Conservation (phyloP, 2,888 invertebrate genomes). For the Lasioglossum oenotherae region DNA sequence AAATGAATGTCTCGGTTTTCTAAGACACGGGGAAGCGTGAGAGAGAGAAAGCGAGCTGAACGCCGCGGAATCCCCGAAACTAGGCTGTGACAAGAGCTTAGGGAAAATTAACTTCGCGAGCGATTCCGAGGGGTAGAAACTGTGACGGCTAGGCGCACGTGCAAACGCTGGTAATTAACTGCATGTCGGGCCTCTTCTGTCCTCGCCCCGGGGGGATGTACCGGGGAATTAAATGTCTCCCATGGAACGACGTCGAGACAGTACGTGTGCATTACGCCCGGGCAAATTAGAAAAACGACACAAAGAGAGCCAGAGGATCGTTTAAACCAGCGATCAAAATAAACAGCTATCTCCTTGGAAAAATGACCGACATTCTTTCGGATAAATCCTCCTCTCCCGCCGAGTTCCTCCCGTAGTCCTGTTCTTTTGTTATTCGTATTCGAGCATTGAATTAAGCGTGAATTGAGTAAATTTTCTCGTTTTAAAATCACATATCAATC, state of each 20-base stretch:
- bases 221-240: conserved; percentile 56
- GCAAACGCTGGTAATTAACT: conserved; percentile 59
- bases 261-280: conserved; percentile 27
- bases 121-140: conserved; percentile 34
- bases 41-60: conserved; percentile 20
- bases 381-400: background rate
- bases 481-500: background rate
- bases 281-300: conserved; percentile 31
- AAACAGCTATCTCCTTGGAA: background rate
- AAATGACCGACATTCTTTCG: background rate
- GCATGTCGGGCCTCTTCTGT: conserved; percentile 48
- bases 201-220: conserved; percentile 13
- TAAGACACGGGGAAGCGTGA: conserved; percentile 5
- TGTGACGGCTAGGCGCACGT: conserved; percentile 48
- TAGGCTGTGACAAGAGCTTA: conserved; percentile 53
- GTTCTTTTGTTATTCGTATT: background rate
- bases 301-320: conserved; percentile 15
- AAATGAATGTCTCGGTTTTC: conserved; percentile 53
- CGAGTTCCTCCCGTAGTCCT: too few relatives aligned
- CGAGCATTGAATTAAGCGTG: background rate
- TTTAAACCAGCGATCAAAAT: background rate
- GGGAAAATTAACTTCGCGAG: conserved; percentile 55
- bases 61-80: conserved; percentile 45
- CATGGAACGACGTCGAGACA: conserved; percentile 40
- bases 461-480: background rate